A percentile compares a stretch with the other conserved stretches of the same genome.
Evolutionary conservation across 1,140 invertebrate species (phyloP).

Genomic region (Nasonia giraulti): DNA sequence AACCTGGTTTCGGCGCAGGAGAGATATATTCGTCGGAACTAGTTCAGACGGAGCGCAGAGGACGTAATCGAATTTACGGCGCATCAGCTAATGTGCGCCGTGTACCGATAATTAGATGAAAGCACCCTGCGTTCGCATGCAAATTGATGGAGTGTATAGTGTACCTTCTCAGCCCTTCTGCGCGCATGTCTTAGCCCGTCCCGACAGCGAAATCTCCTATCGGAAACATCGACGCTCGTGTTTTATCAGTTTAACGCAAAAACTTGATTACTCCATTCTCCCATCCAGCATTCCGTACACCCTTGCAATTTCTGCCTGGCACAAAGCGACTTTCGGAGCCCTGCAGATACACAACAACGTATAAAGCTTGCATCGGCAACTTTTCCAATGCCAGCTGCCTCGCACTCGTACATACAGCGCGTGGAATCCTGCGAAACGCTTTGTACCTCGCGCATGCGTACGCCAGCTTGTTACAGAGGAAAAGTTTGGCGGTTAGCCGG

Average conservation of each 20-base stretch:
- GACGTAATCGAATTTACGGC: background rate
- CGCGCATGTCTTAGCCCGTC: too few relatives aligned
- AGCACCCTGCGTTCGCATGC: background rate
- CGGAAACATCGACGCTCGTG: too few relatives aligned
- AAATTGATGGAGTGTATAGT: background rate
- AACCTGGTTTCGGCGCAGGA: too few relatives aligned
- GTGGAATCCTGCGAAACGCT: background rate
- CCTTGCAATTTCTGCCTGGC: too few relatives aligned
- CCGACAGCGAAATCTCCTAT: too few relatives aligned
- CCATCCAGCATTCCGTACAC: too few relatives aligned
- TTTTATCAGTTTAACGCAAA: too few relatives aligned
- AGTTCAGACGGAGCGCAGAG: too few relatives aligned
- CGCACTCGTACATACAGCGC: too few relatives aligned
- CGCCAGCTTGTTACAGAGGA: background rate
- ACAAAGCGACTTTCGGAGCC: background rate
- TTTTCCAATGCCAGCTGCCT: slow-evolving; percentile 8
- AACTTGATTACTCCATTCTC: too few relatives aligned
- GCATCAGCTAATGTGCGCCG: background rate
- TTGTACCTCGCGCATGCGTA: background rate
- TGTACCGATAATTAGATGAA: background rate
- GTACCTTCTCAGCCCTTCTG: background rate
- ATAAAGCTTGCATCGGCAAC: slow-evolving; percentile 17
- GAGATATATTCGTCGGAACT: too few relatives aligned
- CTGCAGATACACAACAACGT: background rate
- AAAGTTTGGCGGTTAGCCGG: slow-evolving; percentile 52